phyloP scores from a whole-genome alignment of 2,888 invertebrate species.

The Drosophila colorata region DNA sequence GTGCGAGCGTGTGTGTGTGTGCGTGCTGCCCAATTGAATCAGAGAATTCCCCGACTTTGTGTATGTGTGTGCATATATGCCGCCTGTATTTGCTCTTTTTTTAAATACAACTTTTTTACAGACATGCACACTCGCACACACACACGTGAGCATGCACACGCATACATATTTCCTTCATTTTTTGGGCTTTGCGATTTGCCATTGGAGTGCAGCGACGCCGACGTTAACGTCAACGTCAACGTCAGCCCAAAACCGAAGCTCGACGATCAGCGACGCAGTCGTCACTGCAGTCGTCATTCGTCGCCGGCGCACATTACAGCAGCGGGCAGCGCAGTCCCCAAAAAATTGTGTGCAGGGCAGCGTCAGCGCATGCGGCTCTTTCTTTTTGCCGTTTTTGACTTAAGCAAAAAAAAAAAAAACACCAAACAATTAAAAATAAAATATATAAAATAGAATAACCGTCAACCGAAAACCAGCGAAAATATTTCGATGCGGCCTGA shows the following conservation, averaged over 20 bases:
- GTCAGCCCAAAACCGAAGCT: constrained; percentile 26
- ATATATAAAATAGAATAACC: constrained; percentile 27
- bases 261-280: constrained; percentile 43
- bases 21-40: constrained; percentile 83
- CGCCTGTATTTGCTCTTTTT: constrained; percentile 58
- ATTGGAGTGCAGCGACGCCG: constrained; percentile 51
- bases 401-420: constrained; percentile 6
- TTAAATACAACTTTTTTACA: constrained; percentile 53
- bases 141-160: background rate
- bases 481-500: constrained; percentile 22
- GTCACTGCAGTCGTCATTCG: constrained; percentile 30
- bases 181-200: constrained; percentile 66
- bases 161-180: constrained; percentile 54
- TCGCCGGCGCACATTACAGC: constrained; percentile 47
- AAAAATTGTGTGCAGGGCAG: constrained; percentile 37
- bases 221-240: constrained; percentile 28
- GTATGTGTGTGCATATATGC: constrained; percentile 26
- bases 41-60: constrained; percentile 69
- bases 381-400: constrained; percentile 35
- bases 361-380: constrained; percentile 39
- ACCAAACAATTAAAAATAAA: background rate
- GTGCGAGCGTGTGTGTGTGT: constrained; percentile 33
- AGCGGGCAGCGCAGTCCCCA: constrained; percentile 52
- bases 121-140: constrained; percentile 14
- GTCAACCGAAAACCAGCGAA: constrained; percentile 18